Base-by-base conservation (phyloP, 1,140 invertebrate species). In the Brachystomella parvula region DNA sequence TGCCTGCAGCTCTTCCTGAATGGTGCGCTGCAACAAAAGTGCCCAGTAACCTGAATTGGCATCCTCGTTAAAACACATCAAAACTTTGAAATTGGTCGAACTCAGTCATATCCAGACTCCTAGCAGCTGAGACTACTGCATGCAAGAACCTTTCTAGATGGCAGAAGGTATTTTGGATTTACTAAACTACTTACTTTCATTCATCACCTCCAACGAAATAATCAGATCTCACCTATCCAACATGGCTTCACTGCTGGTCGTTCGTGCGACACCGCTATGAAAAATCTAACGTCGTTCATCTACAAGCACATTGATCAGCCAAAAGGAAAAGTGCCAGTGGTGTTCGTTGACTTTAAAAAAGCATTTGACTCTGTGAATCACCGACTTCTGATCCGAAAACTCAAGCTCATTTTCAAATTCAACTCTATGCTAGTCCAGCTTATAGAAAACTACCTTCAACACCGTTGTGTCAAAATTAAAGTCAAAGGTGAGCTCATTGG, bases 261-360 rank as follows among this genome's bases (percentile, higher is more conserved):
- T 17, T 66, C 64, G 3, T 47, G 35, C 32, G 21, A 61, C 28
- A 60, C 33, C n/a, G 64, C 64, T 26, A 15, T 61, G n/a, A 9
- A 3, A 39, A 3, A 2, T 9, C 57, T 61, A 17, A 61, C 58
- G 1, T 19, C 60, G 19, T 2, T 47, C 17, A 49, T 66, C 21
- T 30, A 49, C 31, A 47, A 61, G 1, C 17, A 2, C 2, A 2
- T 61, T 49, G 64, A 66, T 35, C n/a, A n/a, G n/a, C n/a, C n/a
- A n/a, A 49, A 61, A 26, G 64, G 64, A 2, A 60, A 61, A 33
- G 28, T 47, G 2, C 30, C 57, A 49, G 64, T 39, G 1, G 21
- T 66, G 3, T 66, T 21, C 31, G 17, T 66, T 9, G 64, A 66
- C 33, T 61, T 53, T 61, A 61, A 28, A 35, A 31, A 47, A 26